These are phyloP conservation scores for human (Homo sapiens) DNA, from an alignment of 2,113 vertebrate species.

Conservation along the genomic window DNA sequence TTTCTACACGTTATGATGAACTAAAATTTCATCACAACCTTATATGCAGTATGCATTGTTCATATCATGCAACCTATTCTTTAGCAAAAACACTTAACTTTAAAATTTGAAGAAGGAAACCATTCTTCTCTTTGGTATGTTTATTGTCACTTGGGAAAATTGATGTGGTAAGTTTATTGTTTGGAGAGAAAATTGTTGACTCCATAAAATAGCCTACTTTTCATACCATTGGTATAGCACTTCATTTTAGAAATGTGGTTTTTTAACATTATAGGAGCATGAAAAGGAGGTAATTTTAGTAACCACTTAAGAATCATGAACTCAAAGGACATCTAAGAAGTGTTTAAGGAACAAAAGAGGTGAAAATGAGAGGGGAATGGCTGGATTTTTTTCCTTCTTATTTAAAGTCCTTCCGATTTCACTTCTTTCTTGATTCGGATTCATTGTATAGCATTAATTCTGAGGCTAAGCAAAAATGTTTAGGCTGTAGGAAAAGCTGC, in stretches of 20 bases:
- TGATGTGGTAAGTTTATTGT: slow-evolving; percentile 50
- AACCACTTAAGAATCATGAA: slow-evolving; percentile 45
- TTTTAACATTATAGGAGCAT: not conserved
- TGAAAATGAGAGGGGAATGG: not conserved
- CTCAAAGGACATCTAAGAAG: slow-evolving; percentile 68
- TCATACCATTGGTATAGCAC: not conserved
- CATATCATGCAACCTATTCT: slow-evolving; percentile 44
- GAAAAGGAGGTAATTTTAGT: slow-evolving; percentile 25
- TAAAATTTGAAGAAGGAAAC: slow-evolving; percentile 51
- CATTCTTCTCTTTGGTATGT: slow-evolving; percentile 52
- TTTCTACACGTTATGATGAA: slow-evolving; percentile 25
- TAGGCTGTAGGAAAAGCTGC: not conserved
- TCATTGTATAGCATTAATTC: slow-evolving; percentile 34
- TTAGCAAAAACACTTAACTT: slow-evolving; percentile 41
- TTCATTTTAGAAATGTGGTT: slow-evolving; percentile 47
- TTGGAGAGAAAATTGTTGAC: slow-evolving; percentile 10
- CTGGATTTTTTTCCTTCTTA: not conserved
- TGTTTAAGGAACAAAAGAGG: slow-evolving; percentile 41
- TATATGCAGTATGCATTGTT: slow-evolving; percentile 40
- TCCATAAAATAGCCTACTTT: slow-evolving; percentile 44
- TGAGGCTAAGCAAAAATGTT: not conserved
- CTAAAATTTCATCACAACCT: slow-evolving; percentile 33
- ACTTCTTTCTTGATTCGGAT: slow-evolving; percentile 49
- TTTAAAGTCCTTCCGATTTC: slow-evolving; percentile 54
- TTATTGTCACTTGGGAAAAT: slow-evolving; percentile 49